phyloP scores from a whole-genome alignment of 1,140 invertebrate genomes.

The Teleopsis dalmanni region DNA sequence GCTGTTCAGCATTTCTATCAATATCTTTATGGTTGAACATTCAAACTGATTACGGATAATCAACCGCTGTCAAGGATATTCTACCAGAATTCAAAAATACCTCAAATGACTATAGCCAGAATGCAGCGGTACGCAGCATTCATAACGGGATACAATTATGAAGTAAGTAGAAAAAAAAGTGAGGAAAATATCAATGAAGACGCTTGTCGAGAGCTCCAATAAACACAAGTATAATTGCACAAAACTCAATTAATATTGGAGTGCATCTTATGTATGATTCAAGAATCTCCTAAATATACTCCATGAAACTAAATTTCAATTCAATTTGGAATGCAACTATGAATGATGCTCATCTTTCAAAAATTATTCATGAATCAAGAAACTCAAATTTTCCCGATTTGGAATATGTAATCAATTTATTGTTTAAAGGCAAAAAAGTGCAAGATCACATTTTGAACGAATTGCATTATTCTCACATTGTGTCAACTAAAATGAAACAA shows the following conservation, averaged over 20 bases:
- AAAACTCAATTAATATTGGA: background rate
- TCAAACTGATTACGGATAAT: no score
- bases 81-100: no score
- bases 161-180: background rate
- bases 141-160: background rate
- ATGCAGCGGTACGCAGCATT: background rate
- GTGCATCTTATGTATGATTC: background rate
- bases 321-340: background rate
- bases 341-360: background rate
- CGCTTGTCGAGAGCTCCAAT: background rate
- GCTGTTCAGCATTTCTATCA: conserved; percentile 31
- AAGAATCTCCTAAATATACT: conserved; percentile 1
- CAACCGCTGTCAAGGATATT: no score
- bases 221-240: background rate
- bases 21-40: background rate
- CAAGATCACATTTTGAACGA: conserved; percentile 22
- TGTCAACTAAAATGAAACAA: conserved; percentile 47
- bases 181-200: conserved; percentile 24
- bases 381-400: background rate
- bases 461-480: conserved; percentile 44
- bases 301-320: conserved; percentile 2
- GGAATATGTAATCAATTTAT: background rate
- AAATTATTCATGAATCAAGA: background rate
- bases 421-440: conserved; percentile 16
- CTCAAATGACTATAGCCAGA: no score